phyloP scores from a whole-genome alignment of 1,140 invertebrate genomes.

The Camponotus pennsylvanicus region DNA sequence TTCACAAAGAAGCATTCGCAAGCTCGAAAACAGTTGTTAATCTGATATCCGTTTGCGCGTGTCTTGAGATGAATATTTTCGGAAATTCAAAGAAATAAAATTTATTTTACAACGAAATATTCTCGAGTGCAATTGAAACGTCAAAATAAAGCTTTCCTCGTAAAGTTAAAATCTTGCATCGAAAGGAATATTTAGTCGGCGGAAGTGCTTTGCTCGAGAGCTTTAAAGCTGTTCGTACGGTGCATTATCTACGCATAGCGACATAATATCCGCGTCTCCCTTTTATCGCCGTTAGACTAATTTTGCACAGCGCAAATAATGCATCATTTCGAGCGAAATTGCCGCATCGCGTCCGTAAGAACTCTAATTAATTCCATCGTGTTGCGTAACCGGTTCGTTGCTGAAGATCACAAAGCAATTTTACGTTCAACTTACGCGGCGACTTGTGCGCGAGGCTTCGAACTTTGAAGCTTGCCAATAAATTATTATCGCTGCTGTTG shows the following conservation, averaged over 20 bases:
- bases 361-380: slow-evolving; percentile 38
- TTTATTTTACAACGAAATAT: slow-evolving; percentile 3
- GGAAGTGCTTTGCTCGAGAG: slow-evolving; percentile 10
- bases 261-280: slow-evolving; percentile 21
- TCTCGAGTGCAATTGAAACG: neutral
- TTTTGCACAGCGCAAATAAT: slow-evolving; percentile 42
- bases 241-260: slow-evolving; percentile 2
- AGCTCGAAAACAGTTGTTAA: slow-evolving; percentile 4
- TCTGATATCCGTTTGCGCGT: neutral
- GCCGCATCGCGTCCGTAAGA: slow-evolving; percentile 8
- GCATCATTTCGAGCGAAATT: slow-evolving; percentile 47
- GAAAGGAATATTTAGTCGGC: slow-evolving; percentile 12
- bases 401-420: slow-evolving; percentile 14
- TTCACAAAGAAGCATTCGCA: neutral
- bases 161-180: neutral
- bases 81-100: slow-evolving; percentile 5
- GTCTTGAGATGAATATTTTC: slow-evolving; percentile 11
- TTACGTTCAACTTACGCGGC: neutral
- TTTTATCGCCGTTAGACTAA: slow-evolving; percentile 22
- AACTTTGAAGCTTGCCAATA: slow-evolving; percentile 28
- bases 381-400: slow-evolving; percentile 22
- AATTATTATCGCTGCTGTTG: neutral
- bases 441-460: neutral
- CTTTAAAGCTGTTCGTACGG: neutral
- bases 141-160: slow-evolving; percentile 3